These are phyloP conservation scores for Plemyria rubiginata DNA, from an alignment of 2,888 invertebrate genomes.

Conservation along the genomic window DNA sequence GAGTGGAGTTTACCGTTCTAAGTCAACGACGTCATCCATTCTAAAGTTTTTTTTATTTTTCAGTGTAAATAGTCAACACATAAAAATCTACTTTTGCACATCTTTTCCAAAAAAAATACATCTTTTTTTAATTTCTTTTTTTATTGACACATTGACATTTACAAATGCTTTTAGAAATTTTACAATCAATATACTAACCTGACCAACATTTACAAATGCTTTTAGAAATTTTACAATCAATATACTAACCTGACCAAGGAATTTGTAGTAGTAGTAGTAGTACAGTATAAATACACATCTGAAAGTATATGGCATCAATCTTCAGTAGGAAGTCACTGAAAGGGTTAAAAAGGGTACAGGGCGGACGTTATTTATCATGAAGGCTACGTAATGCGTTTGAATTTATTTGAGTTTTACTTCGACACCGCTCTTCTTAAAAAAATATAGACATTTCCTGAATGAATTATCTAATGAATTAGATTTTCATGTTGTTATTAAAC, in stretches of 20 bases:
- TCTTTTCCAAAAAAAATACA: too few relatives aligned
- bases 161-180: too few relatives aligned
- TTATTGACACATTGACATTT: too few relatives aligned
- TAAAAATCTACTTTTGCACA: too few relatives aligned
- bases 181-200: too few relatives aligned
- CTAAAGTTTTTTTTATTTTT: too few relatives aligned
- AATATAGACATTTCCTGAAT: constrained; percentile 50
- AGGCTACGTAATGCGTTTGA: constrained; percentile 70
- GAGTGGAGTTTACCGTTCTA: constrained; percentile 12
- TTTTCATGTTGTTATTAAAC: neutral
- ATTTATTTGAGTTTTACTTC: constrained; percentile 79
- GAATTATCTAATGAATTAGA: constrained; percentile 11
- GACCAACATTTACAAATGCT: too few relatives aligned
- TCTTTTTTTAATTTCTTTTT: too few relatives aligned
- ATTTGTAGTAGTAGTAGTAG: too few relatives aligned
- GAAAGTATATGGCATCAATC: constrained; percentile 38
- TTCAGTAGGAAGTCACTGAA: constrained; percentile 53
- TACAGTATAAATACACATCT: constrained; percentile 33
- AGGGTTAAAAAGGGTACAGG: constrained; percentile 59
- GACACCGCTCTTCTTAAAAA: constrained; percentile 53
- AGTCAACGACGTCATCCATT: neutral
- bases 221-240: too few relatives aligned
- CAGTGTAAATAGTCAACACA: too few relatives aligned
- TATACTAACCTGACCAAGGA: too few relatives aligned
- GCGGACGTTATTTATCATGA: constrained; percentile 75